Base-by-base conservation (phyloP, 2,888 invertebrate genomes). In the Hirtodrosophila histrioides region DNA sequence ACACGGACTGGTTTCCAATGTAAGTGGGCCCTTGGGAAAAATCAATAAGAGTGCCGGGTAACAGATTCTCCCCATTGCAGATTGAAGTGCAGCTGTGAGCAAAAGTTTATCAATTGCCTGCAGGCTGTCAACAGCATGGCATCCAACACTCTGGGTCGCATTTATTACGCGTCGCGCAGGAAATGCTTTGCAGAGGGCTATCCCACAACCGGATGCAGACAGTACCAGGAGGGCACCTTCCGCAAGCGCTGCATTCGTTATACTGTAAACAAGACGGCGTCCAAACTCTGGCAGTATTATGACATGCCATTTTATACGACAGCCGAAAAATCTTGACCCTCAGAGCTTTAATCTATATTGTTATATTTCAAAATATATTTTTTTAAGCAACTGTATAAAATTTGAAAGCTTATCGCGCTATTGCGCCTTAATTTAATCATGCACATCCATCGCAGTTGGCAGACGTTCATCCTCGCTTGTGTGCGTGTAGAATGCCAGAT, bases 1-100 rank as follows among this genome's bases (percentile, higher is more conserved):
- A 92, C 69, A 85, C 82, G 0, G 91, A 91, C 56, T 85, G 81
- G 79, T 92, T 92, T 78, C 91, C 92, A 24, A 89, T 91, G 89
- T 91, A 68, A 78, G 85, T 76, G 10, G 5, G 2, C 0, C 4
- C 10, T 9, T 27, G 68, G 58, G n/a, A n/a, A 65, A 72, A 77
- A 77, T 75, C 78, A 56, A 81, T 70, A 53, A 6, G 2, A 23
- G 29, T 39, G 2, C 35, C 4, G 4, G 6, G 7, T n/a, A 4
- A 0, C 4, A 17, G 4, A 2, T 10, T 23, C n/a, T 6, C 9
- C 58, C 35, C 2, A n/a, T 40, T 23, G 7, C 39, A 91, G 91
- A 37, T 62, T 91, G n/a, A 88, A 88, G 43, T 92, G 92, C 57
- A 85, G 78, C 11, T 92, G 92, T 44, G 92, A 92, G 66, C 91